Percentiles rank a stretch among this genome's conserved stretches.
Evolutionary conservation across 2,797 vertebrate genomes (phyloP).

Genomic region (Taenioides sp.): DNA sequence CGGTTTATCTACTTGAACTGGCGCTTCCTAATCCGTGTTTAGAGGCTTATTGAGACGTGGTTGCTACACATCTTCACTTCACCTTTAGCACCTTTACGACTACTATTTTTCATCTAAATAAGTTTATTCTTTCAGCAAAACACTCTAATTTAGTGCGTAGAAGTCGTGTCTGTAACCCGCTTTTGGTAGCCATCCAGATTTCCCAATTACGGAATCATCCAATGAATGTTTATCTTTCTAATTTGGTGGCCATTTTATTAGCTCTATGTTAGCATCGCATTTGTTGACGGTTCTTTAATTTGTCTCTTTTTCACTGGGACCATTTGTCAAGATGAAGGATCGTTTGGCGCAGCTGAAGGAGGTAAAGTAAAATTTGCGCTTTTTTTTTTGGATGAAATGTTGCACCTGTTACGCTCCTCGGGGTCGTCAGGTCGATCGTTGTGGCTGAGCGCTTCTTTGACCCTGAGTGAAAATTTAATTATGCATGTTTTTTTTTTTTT

Average conservation of each 20-base stretch:
- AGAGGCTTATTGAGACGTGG: conserved; percentile 70
- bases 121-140: background rate
- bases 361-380: conserved; percentile 48
- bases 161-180: background rate
- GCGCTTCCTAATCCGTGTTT: conserved; percentile 70
- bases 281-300: background rate
- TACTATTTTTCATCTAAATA: background rate
- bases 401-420: conserved; percentile 17
- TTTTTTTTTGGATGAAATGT: background rate
- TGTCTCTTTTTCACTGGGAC: background rate
- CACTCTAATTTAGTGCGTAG: background rate
- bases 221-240: conserved; percentile 12
- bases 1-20: conserved; percentile 56
- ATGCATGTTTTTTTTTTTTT: background rate
- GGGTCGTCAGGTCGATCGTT: background rate
- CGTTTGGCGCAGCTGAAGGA: conserved; percentile 80
- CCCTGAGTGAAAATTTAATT: background rate
- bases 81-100: conserved; percentile 4
- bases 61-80: conserved; percentile 36
- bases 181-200: conserved; percentile 2
- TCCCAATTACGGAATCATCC: conserved; percentile 16
- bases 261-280: conserved; percentile 9
- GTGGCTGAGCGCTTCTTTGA: background rate
- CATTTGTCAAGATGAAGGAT: conserved; percentile 73
- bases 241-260: conserved; percentile 37